phyloP scores from a whole-genome alignment of 2,797 vertebrate genomes.

The Artibeus jamaicensis region DNA sequence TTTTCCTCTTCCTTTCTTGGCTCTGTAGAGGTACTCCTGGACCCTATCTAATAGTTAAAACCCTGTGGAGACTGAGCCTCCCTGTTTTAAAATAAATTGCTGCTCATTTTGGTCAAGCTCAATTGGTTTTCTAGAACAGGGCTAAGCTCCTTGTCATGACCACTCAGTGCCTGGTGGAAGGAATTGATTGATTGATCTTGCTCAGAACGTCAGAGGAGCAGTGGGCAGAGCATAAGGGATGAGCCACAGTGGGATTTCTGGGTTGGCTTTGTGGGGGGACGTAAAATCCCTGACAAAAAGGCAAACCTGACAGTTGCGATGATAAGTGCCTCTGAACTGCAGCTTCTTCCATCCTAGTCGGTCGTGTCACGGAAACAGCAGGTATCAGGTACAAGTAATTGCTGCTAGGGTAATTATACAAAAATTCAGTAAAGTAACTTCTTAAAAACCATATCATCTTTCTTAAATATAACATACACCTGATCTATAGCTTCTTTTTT shows the following conservation, averaged over 20 bases:
- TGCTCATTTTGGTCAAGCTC: slow-evolving; percentile 65
- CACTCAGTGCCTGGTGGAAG: slow-evolving; percentile 64
- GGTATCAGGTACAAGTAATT: slow-evolving; percentile 67
- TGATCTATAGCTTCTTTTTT: neutral
- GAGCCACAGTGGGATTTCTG: slow-evolving; percentile 56
- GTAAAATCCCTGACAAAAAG: slow-evolving; percentile 59
- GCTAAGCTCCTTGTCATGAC: slow-evolving; percentile 57
- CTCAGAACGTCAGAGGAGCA: slow-evolving; percentile 58
- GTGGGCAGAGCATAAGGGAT: slow-evolving; percentile 34
- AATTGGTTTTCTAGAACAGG: slow-evolving; percentile 59
- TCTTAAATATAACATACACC: neutral
- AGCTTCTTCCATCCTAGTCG: slow-evolving; percentile 52
- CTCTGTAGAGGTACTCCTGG: slow-evolving; percentile 14
- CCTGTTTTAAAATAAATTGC: slow-evolving; percentile 52
- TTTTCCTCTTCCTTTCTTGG: slow-evolving; percentile 66
- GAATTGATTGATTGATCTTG: slow-evolving; percentile 73
- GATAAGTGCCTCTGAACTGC: slow-evolving; percentile 54
- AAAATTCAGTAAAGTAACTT: slow-evolving; percentile 41
- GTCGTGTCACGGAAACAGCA: slow-evolving; percentile 56
- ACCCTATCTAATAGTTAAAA: slow-evolving; percentile 67
- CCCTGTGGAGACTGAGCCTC: neutral
- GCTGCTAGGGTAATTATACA: slow-evolving; percentile 43
- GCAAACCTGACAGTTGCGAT: slow-evolving; percentile 53
- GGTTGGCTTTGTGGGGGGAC: slow-evolving; percentile 57
- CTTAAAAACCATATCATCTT: slow-evolving; percentile 34